Percentiles rank a stretch among this genome's conserved stretches.
phyloP scores from a whole-genome alignment of 1,140 invertebrate genomes.

The Euborellia annulipes region DNA sequence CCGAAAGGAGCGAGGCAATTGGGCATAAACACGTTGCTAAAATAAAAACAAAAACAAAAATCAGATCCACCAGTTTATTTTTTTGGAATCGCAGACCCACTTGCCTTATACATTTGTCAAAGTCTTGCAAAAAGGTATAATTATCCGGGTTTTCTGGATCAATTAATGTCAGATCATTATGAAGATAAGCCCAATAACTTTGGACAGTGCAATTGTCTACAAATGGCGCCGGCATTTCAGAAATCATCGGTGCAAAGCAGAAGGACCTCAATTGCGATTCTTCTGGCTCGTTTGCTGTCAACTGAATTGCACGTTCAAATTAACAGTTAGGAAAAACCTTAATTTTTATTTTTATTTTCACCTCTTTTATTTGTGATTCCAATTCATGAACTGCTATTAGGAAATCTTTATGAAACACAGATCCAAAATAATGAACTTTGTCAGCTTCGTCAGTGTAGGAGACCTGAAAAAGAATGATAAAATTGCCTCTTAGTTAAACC shows the following conservation, averaged over 20 bases:
- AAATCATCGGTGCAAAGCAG: slow-evolving; percentile 65
- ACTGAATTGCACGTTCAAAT: no score
- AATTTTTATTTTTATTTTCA: slow-evolving; percentile 13
- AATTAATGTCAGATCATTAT: slow-evolving; percentile 32
- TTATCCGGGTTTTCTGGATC: no score
- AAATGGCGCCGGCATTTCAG: slow-evolving; percentile 36
- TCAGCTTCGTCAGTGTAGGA: not conserved
- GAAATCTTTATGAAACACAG: slow-evolving; percentile 52
- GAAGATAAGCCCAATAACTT: slow-evolving; percentile 66
- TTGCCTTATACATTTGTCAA: slow-evolving; percentile 23
- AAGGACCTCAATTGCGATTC: no score
- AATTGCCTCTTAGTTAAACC: no score
- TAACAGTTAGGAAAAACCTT: no score
- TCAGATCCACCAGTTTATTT: not conserved
- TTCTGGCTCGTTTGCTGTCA: no score
- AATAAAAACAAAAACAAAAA: slow-evolving; percentile 15
- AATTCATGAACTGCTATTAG: slow-evolving; percentile 45
- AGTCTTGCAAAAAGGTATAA: slow-evolving; percentile 28
- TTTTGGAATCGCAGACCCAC: not conserved
- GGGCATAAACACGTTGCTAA: slow-evolving; percentile 39
- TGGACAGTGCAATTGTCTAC: slow-evolving; percentile 58
- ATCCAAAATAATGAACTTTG: slow-evolving; percentile 30
- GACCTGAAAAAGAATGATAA: no score
- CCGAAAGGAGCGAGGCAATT: slow-evolving; percentile 66
- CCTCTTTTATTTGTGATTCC: slow-evolving; percentile 38